Conservation (phyloP, 2,113 vertebrate species). For the Halichoeres trimaculatus region DNA sequence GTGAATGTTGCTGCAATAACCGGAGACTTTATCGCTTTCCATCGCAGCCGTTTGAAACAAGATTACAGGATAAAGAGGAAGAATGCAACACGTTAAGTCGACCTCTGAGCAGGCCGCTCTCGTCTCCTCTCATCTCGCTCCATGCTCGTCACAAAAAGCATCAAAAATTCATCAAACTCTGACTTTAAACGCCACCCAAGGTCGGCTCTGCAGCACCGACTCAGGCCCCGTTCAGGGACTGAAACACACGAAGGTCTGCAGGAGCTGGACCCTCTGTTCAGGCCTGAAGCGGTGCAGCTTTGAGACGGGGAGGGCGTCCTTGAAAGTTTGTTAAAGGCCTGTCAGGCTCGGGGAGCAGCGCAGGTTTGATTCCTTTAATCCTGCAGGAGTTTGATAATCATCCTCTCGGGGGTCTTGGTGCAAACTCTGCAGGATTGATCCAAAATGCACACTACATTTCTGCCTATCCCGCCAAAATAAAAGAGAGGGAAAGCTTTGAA, state of each 20-base stretch:
- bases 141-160: neutral
- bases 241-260: neutral
- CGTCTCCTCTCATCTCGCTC: neutral
- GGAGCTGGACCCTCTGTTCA: neutral
- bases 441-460: too few species aligned
- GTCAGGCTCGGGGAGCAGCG: neutral
- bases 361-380: neutral
- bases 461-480: neutral
- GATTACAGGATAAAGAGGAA: slow-evolving; percentile 11
- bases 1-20: slow-evolving; percentile 57
- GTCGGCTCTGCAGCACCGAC: neutral
- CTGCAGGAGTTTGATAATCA: neutral
- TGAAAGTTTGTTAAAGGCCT: neutral
- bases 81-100: neutral
- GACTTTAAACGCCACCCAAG: neutral
- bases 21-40: slow-evolving; percentile 32
- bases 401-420: neutral
- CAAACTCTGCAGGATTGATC: too few species aligned
- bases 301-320: neutral
- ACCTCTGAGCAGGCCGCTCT: too few species aligned
- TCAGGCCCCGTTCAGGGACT: slow-evolving; percentile 4
- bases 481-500: neutral
- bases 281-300: slow-evolving; percentile 7
- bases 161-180: neutral
- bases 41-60: slow-evolving; percentile 37